Base-by-base conservation (phyloP, 92 coral and sea anemone genomes). In the Umimayanthus kanabou region DNA sequence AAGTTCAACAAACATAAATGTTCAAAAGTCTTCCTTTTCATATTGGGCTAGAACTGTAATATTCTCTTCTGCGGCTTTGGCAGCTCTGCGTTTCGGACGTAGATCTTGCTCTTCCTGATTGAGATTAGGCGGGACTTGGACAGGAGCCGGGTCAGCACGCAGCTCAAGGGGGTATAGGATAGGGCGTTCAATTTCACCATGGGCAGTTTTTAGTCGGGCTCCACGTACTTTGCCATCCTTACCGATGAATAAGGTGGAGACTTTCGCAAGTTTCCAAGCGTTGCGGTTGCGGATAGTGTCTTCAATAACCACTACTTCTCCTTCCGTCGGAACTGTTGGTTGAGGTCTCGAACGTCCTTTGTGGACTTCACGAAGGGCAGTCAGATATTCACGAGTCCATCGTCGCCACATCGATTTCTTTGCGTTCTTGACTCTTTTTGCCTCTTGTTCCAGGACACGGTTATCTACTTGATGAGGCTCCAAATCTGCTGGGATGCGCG, bases 141-240 rank as follows among this genome's bases (percentile, higher is more conserved):
- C 7, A 42, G 7, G 5, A 6, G 45, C 5, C 5, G 5, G 5
- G 5, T 47, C 50, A 47, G 80, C 64, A 8, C 61, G 81, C 8
- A 77, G 33, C 23, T 77, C 81, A 33, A 77, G 81, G 29, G 81
- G 81, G 33, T 77, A 77, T 13, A 77, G 55, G 26, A 77, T 77
- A 26, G 81, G 81, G 8, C 81, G 29, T 13, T 77, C 64, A 45
- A 77, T 26, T 20, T 77, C 61, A 30, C 81, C 61, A 10, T 77
- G 22, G 7, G 64, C 61, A 11, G 81, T 77, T 2, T 77, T 9
- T 42, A 45, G 20, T 6, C 9, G 22, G 64, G 33, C 81, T 77
- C 81, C 64, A n/a, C 64, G 64, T 11, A 16, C 20, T 40, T 77
- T 77, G 18, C 22, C 81, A 45, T 77, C 64, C 23, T 26, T 77